Base-by-base conservation (phyloP, 2,797 vertebrate species). In the Platyrinchus mystaceus region DNA sequence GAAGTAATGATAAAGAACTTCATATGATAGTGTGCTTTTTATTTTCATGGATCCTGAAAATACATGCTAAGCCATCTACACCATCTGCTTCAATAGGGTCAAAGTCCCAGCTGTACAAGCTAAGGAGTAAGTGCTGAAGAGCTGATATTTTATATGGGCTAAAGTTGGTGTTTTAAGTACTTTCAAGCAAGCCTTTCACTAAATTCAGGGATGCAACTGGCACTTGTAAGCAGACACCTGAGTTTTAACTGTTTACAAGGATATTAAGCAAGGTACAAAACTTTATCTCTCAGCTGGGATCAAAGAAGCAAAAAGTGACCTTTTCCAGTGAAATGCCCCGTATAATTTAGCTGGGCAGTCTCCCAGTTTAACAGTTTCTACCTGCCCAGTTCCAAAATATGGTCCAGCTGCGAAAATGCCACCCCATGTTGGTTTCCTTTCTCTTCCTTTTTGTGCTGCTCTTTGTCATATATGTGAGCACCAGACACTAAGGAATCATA, bases 91-190 rank as follows among this genome's bases (percentile, higher is more conserved):
- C 24, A 24, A 34, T 27, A 26, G 39, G 62, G 58, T 96, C 70
- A 88, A 76, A 94, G 53, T n/a, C 69, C 39, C 94, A 96, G 77
- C 94, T 93, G 93, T 68, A 92, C n/a, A 94, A 92, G 43, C 75
- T 91, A 76, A 83, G 47, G 36, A 90, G 28, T 64, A 79, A 94
- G 39, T 81, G 81, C 68, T 82, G 67, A 87, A 89, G 75, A 95
- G 49, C 28, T 93, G 59, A 67, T 91, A 70, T 84, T 93, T 87
- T 47, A 85, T 85, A 71, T 30, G 39, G 27, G 46, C 12, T 80
- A 44, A 50, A 66, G 53, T 17, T 75, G 27, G 17, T 90, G 15
- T 77, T 76, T 90, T 50, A 50, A 68, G 46, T 64, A 68, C 68
- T 70, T 94, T 92, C 28, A 74, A 71, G 47, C 24, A 85, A 90